Percentiles rank a stretch among this genome's conserved stretches.
Evolutionary conservation across 2,797 vertebrate genomes (phyloP).

Genomic region (Gephyroberyx darwinii): DNA sequence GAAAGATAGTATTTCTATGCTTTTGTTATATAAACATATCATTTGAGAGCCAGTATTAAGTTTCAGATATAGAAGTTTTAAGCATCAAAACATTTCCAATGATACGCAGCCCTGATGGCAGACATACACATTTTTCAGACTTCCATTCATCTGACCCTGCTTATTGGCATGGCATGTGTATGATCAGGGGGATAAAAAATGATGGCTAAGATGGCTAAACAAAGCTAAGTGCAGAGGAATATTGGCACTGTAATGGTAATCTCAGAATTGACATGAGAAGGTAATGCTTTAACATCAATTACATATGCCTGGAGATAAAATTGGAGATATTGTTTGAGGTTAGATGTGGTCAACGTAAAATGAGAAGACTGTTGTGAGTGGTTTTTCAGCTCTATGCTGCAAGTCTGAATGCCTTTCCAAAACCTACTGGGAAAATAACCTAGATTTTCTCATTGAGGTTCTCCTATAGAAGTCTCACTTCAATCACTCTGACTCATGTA

Average conservation of each 20-base stretch:
- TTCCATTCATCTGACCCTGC: conserved; percentile 7
- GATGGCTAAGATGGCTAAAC: conserved; percentile 26
- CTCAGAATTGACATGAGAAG: neutral
- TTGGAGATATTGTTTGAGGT: neutral
- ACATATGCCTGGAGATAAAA: conserved; percentile 6
- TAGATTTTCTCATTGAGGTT: neutral
- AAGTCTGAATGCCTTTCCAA: conserved; percentile 8
- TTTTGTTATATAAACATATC: too few relatives aligned
- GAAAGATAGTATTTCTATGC: too few relatives aligned
- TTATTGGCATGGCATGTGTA: neutral
- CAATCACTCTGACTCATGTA: neutral
- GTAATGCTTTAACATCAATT: conserved; percentile 3
- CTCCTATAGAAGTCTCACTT: neutral
- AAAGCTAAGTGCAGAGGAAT: conserved; percentile 23
- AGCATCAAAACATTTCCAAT: neutral
- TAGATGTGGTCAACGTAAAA: conserved; percentile 26
- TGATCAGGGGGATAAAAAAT: conserved; percentile 19
- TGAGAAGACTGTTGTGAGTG: conserved; percentile 24
- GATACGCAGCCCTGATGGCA: neutral
- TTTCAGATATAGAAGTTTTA: neutral
- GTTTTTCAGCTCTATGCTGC: conserved; percentile 3
- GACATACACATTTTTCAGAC: conserved; percentile 3
- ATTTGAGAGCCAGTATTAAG: neutral
- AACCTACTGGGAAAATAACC: conserved; percentile 24
- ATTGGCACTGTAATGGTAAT: conserved; percentile 19